phyloP scores from a whole-genome alignment of 1,140 invertebrate species.

The Antheraea mylitta region DNA sequence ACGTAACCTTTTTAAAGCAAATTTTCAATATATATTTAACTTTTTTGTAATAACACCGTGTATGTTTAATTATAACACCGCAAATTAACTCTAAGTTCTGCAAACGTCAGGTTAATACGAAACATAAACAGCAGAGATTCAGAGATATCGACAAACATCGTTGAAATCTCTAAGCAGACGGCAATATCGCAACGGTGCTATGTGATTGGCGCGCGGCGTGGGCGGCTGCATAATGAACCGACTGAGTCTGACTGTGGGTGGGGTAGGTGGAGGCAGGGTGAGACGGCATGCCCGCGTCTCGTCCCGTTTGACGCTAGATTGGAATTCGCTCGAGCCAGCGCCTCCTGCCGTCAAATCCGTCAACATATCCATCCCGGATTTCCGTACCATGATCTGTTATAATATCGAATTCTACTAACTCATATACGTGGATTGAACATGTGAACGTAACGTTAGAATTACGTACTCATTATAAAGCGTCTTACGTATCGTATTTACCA shows the following conservation, averaged over 20 bases:
- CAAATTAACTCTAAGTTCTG: neutral
- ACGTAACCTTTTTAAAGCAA: no score
- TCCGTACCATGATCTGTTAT: constrained; percentile 22
- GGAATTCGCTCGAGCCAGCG: constrained; percentile 46
- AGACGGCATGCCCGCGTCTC: constrained; percentile 22
- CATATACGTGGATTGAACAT: no score
- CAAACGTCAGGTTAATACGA: constrained; percentile 10
- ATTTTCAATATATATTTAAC: no score
- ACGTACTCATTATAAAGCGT: no score
- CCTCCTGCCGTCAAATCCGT: constrained; percentile 51
- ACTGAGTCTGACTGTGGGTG: constrained; percentile 25
- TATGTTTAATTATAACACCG: neutral
- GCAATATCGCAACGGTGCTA: constrained; percentile 64
- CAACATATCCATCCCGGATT: constrained; percentile 36
- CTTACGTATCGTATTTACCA: no score
- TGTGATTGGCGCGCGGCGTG: constrained; percentile 69
- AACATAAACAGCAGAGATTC: constrained; percentile 19
- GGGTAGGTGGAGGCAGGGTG: constrained; percentile 24
- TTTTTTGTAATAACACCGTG: no score
- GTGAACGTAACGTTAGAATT: no score
- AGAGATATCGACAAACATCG: constrained; percentile 40
- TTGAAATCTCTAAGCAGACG: constrained; percentile 58
- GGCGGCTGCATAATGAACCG: constrained; percentile 72
- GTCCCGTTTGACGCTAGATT: constrained; percentile 46
- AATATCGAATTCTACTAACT: constrained; percentile 1